phyloP scores from a whole-genome alignment of 2,113 vertebrate species.

The Corythoichthys intestinalis region DNA sequence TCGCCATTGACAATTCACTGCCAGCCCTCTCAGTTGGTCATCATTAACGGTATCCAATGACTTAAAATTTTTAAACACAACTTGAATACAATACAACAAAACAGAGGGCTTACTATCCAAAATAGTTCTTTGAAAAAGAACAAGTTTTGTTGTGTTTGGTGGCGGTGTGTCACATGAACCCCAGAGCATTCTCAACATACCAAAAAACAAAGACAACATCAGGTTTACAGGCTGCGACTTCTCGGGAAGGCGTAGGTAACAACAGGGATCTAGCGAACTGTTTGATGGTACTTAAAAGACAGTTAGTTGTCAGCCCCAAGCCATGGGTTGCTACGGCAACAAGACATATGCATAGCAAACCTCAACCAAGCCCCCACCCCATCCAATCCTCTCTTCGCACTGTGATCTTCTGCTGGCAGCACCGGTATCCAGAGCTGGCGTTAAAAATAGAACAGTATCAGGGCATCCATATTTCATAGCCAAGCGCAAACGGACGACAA shows the following conservation, averaged over 20 bases:
- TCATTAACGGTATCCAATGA: too few relatives aligned
- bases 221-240: neutral
- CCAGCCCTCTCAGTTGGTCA: too few relatives aligned
- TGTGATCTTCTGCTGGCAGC: slow-evolving; percentile 69
- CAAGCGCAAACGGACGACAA: slow-evolving; percentile 29
- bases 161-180: neutral
- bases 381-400: slow-evolving; percentile 55
- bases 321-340: slow-evolving; percentile 72
- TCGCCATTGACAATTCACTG: too few relatives aligned
- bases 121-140: too few relatives aligned
- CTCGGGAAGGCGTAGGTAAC: neutral
- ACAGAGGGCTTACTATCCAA: too few relatives aligned
- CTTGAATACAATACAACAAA: too few relatives aligned
- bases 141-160: neutral
- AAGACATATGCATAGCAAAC: slow-evolving; percentile 61
- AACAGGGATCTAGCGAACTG: slow-evolving; percentile 40
- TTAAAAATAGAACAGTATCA: slow-evolving; percentile 72
- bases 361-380: slow-evolving; percentile 23
- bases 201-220: neutral
- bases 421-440: slow-evolving; percentile 53
- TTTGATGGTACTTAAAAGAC: slow-evolving; percentile 57
- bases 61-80: too few relatives aligned
- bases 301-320: slow-evolving; percentile 59
- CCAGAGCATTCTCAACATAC: neutral
- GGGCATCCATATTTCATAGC: slow-evolving; percentile 66